Base-by-base conservation (phyloP, 2,113 vertebrate species). In the Jacana jacana region DNA sequence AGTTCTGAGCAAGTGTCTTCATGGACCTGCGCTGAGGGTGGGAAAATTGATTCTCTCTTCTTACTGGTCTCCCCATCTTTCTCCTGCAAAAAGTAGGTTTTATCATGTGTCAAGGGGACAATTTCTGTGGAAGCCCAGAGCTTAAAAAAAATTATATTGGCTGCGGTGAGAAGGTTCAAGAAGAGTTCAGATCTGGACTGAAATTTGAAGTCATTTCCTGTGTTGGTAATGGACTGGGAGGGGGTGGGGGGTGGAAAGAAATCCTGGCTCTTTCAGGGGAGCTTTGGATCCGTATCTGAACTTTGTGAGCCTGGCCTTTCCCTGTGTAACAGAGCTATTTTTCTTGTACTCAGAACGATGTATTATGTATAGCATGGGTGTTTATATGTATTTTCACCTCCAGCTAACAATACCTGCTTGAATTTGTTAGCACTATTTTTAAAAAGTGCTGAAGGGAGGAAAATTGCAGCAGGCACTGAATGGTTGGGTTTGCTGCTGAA, bases 331-430 rank as follows among this genome's bases (percentile, higher is more conserved):
- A 84, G 69, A 78, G 52, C 69, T 76, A 28, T 86, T 96, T 94
- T 91, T 89, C 91, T 93, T 87, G 24, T 75, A 40, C 54, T 84
- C 72, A 65, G 90, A 75, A 84, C 88, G 61, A 96, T 92, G 77
- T 84, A 76, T 94, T 90, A 89, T 88, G 80, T 72, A 93, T 88
- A 69, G 57, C 40, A 30, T 52, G 37, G 69, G 81, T 94, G 79
- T 93, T 94, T 93, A 88, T 88, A 86, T 81, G 77, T 95, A 86
- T 96, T 96, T 95, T 91, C 70, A 96, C 93, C 73, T 95, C 92
- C 77, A 91, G 86, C 92, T 86, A 92, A 94, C 90, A 87, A 91
- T 89, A 92, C 72, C 91, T 96, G 52, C 82, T 92, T 93, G 86
- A 91, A 80, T 91, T 86, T 92, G 61, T 81, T 94, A 90, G 33